phyloP scores from a whole-genome alignment of 2,888 invertebrate genomes.

The Nomada goodeniana region DNA sequence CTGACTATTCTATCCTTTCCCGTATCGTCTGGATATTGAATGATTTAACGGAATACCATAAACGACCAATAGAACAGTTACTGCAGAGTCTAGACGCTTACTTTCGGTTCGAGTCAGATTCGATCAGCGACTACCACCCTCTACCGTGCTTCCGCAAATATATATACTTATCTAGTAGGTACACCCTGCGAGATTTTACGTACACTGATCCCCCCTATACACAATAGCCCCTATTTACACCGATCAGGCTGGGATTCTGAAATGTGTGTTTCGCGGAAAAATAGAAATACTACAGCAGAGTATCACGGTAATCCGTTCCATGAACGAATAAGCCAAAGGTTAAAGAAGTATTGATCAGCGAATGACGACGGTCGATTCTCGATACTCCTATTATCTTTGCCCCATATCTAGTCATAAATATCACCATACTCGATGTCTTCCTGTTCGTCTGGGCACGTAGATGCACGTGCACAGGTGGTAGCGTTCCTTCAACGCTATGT shows the following conservation, averaged over 20 bases:
- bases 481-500: conserved; percentile 22
- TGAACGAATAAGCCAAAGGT: background rate
- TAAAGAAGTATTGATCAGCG: conserved; percentile 43
- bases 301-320: conserved; percentile 1
- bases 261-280: background rate
- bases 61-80: conserved; percentile 36
- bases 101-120: conserved; percentile 47
- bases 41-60: conserved; percentile 40
- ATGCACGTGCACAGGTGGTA: conserved; percentile 49
- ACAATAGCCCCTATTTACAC: background rate
- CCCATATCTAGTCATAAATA: conserved; percentile 66
- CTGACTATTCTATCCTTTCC: conserved; percentile 33
- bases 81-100: conserved; percentile 29
- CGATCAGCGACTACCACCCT: conserved; percentile 33
- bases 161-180: background rate
- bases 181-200: conserved; percentile 14
- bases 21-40: conserved; percentile 23
- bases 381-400: conserved; percentile 41
- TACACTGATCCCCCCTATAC: conserved; percentile 8
- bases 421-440: conserved; percentile 38
- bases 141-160: conserved; percentile 28
- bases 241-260: background rate
- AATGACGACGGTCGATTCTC: conserved; percentile 58
- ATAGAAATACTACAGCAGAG: background rate
- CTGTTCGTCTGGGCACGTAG: conserved; percentile 32